phyloP scores from a whole-genome alignment of 2,113 vertebrate genomes.

The Xenus cinereus region DNA sequence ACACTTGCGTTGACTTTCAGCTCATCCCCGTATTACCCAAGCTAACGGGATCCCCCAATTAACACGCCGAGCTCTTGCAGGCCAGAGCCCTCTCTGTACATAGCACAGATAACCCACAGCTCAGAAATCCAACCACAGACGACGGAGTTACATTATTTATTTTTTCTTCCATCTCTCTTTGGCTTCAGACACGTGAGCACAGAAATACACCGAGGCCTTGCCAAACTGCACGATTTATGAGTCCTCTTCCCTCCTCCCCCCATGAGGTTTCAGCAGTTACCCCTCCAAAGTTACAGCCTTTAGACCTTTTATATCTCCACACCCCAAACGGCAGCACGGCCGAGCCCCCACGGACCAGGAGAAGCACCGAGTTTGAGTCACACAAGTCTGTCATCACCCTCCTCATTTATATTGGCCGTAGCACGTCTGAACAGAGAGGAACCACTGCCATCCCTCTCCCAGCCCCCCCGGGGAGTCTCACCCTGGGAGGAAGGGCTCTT shows the following conservation, averaged over 20 bases:
- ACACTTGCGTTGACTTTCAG: neutral
- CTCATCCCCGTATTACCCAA: neutral
- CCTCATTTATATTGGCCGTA: neutral
- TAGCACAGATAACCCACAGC: neutral
- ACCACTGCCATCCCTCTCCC: neutral
- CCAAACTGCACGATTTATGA: neutral
- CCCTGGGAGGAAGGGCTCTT: neutral
- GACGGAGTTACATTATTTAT: neutral
- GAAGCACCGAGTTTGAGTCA: neutral
- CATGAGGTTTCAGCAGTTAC: neutral
- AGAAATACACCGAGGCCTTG: neutral
- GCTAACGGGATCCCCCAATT: neutral
- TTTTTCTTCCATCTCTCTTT: neutral
- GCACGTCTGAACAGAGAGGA: neutral
- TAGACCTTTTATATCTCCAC: neutral
- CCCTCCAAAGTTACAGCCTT: neutral
- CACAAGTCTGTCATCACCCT: neutral
- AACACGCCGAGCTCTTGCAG: neutral
- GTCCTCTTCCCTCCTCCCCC: neutral
- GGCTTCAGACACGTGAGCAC: neutral
- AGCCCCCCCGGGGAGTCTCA: neutral
- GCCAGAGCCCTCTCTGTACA: rapidly evolving
- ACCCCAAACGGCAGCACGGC: neutral
- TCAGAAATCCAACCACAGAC: neutral
- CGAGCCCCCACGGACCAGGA: rapidly evolving